Conservation (phyloP, 2,113 vertebrate species). For the Brachyhypopomus gauderio region DNA sequence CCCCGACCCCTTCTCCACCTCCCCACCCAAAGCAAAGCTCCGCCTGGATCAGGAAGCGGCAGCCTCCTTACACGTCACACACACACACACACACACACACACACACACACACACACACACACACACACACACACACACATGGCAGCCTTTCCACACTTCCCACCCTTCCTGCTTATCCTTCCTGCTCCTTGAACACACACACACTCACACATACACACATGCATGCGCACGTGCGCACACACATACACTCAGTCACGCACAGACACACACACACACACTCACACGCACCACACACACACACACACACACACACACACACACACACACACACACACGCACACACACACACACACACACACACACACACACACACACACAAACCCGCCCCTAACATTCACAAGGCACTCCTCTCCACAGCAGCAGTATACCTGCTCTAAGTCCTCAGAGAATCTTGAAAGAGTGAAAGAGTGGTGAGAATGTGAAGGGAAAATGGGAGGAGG, state of each 20-base stretch:
- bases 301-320: conserved; percentile 30
- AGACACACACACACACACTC: conserved; percentile 42
- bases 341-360: conserved; percentile 19
- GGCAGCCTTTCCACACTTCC: conserved; percentile 55
- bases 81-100: conserved; percentile 32
- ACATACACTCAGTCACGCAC: conserved; percentile 1
- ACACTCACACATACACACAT: conserved; percentile 10
- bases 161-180: no score
- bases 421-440: conserved; percentile 30
- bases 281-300: not conserved
- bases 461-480: not conserved
- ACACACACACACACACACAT: not conserved
- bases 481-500: conserved; percentile 9
- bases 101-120: conserved; percentile 50
- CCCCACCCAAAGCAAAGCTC: conserved; percentile 50
- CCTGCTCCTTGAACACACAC: conserved; percentile 15
- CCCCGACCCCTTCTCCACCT: conserved; percentile 67
- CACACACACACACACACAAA: conserved; percentile 28
- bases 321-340: conserved; percentile 38
- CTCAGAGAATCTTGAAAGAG: conserved; percentile 29
- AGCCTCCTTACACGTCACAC: conserved; percentile 52
- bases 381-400: conserved; percentile 26
- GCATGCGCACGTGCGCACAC: conserved; percentile 32
- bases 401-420: conserved; percentile 23
- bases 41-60: conserved; percentile 63